phyloP scores from a whole-genome alignment of 2,113 vertebrate genomes.

The Micronycteris hirsuta region DNA sequence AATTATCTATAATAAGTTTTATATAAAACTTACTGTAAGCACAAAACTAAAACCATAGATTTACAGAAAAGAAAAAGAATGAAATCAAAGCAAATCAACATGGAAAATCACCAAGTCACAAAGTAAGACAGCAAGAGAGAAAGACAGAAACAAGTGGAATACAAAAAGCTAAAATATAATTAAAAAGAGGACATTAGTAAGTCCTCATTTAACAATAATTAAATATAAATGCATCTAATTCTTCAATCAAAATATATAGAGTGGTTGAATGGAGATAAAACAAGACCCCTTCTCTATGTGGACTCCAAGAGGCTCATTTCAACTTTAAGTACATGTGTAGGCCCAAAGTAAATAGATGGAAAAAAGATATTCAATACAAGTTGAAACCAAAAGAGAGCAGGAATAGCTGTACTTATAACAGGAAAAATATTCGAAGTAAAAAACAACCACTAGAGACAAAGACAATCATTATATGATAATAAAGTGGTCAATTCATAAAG shows the following conservation, averaged over 20 bases:
- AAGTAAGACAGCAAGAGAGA: not conserved
- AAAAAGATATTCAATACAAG: not conserved
- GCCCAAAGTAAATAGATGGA: not conserved
- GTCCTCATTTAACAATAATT: not conserved
- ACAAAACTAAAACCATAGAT: not conserved
- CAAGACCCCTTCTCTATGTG: not conserved
- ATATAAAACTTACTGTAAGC: not conserved
- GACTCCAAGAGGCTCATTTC: not conserved
- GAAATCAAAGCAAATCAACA: not conserved
- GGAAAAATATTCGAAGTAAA: not conserved
- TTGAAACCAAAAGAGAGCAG: not conserved
- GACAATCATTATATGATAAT: not conserved
- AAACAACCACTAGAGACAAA: not conserved
- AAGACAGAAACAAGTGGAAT: not conserved
- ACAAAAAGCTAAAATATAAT: not conserved
- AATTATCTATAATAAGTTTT: not conserved
- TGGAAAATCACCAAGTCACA: not conserved
- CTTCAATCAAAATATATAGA: not conserved
- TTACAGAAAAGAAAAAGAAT: not conserved
- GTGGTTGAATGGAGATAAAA: not conserved
- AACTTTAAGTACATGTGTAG: not conserved
- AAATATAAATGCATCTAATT: not conserved
- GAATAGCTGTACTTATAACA: not conserved
- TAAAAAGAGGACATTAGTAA: not conserved
- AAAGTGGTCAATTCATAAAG: not conserved